These are phyloP conservation scores for Progne subis DNA, from an alignment of 2,113 vertebrate genomes.

Conservation along the genomic window DNA sequence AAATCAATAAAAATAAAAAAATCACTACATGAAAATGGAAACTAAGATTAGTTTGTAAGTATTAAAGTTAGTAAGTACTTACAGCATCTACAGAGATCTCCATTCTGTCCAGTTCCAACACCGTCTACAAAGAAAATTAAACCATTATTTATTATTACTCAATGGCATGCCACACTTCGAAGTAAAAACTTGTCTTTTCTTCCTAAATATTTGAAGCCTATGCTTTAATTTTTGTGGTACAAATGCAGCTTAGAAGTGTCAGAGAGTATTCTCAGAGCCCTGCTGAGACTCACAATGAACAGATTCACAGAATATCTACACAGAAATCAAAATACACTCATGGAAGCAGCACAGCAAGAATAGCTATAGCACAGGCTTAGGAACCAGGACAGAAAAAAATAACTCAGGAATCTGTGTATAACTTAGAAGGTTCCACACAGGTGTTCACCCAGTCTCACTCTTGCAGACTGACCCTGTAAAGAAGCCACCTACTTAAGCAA, in stretches of 20 bases:
- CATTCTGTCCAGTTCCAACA: constrained; percentile 93
- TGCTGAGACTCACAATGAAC: neutral
- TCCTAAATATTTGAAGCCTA: neutral
- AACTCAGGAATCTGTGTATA: neutral
- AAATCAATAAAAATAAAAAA: constrained; percentile 47
- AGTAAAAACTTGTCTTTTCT: neutral
- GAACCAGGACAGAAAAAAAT: neutral
- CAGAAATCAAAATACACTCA: neutral
- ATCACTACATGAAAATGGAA: constrained; percentile 50
- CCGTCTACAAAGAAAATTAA: constrained; percentile 77
- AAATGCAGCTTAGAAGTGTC: neutral
- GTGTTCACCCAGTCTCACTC: neutral
- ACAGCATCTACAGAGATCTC: constrained; percentile 85
- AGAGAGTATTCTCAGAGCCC: neutral
- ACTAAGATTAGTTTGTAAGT: neutral
- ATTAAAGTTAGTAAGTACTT: constrained; percentile 51
- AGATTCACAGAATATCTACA: neutral
- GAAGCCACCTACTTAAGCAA: neutral
- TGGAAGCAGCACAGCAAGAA: neutral
- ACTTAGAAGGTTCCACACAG: neutral
- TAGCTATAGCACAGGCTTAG: neutral
- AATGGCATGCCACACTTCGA: neutral
- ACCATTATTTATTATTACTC: neutral
- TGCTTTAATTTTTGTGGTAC: neutral
- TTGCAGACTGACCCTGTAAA: neutral